Evolutionary conservation across 2,888 invertebrate genomes (phyloP), one percentile per base, ranked within the genome.

Genomic region (Teleogryllus oceanicus): DNA sequence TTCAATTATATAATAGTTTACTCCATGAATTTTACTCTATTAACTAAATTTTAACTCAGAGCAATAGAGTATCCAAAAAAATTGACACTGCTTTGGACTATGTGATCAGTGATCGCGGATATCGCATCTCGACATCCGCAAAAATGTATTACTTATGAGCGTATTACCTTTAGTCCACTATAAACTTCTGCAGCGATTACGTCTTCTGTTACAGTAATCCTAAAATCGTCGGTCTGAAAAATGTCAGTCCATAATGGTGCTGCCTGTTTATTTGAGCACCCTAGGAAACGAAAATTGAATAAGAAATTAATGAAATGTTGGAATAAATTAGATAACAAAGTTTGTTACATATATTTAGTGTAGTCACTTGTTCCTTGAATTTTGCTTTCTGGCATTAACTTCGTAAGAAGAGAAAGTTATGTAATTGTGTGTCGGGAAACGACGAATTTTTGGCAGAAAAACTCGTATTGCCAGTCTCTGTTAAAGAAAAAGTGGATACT

Each of bases 181-280:
- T 92, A 93, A 21, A 92, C 88, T 87, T 93, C 93, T 16, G 92
- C 92, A 16, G 92, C 91, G 82, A 90, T 89, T 49, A 89, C 90
- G 85, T 93, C 92, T 76, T 90, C 89, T 3, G 91, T 91, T 11
- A 91, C 90, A 20, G 90, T 89, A 62, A 92, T 91, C 83, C 92
- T 87, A 85, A 93, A 93, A 85, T 92, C 91, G 62, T 89, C 87
- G 18, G 92, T 91, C 84, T 92, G 90, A 85, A 92, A 90, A 50
- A 92, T 85, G 74, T 89, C 88, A 84, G 91, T 91, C 82, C 92
- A 86, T 79, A 90, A 82, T 49, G 88, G 85, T n/a, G 91, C 91
- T 82, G 88, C 84, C 49, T 85, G 86, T 78, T 86, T 85, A 83
- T 88, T 87, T 82, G 86, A 87, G 83, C 88, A 88, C n/a, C 89